These are phyloP conservation scores for Polyergus mexicanus DNA, from an alignment of 1,140 invertebrate genomes.

Conservation along the genomic window DNA sequence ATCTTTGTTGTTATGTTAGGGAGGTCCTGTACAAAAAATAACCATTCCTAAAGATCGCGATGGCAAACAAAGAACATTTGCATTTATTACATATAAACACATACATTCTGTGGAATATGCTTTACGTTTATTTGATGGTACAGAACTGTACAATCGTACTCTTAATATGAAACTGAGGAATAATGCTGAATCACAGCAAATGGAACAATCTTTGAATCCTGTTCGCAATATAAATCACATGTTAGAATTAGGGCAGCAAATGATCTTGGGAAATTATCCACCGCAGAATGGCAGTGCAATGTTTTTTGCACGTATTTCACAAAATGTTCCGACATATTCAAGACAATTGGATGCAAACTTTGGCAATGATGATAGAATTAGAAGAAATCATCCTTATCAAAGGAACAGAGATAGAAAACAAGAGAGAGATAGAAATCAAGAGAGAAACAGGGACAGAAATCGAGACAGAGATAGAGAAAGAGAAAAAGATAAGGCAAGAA, in stretches of 20 bases:
- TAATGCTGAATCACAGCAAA: constrained; percentile 56
- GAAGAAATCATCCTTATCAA: constrained; percentile 76
- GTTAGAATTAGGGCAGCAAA: constrained; percentile 79
- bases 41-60: constrained; percentile 91
- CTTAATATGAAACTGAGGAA: constrained; percentile 85
- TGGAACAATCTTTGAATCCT: constrained; percentile 32
- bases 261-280: constrained; percentile 76
- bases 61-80: constrained; percentile 90
- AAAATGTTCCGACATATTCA: constrained; percentile 48
- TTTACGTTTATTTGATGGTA: constrained; percentile 90
- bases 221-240: constrained; percentile 60
- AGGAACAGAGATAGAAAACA: constrained; percentile 55
- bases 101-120: constrained; percentile 91
- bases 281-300: constrained; percentile 55
- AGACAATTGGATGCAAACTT: constrained; percentile 61
- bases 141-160: constrained; percentile 86
- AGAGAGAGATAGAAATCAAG: constrained; percentile 33
- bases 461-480: constrained; percentile 27
- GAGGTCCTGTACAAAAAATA: constrained; percentile 92
- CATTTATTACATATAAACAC: constrained; percentile 92
- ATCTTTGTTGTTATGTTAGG: constrained; percentile 84
- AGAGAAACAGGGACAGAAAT: constrained; percentile 15
- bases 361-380: constrained; percentile 73
- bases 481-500: constrained; percentile 14
- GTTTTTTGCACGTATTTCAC: constrained; percentile 62